phyloP scores from a whole-genome alignment of 2,113 vertebrate species.

The Porphyrio hochstetteri region DNA sequence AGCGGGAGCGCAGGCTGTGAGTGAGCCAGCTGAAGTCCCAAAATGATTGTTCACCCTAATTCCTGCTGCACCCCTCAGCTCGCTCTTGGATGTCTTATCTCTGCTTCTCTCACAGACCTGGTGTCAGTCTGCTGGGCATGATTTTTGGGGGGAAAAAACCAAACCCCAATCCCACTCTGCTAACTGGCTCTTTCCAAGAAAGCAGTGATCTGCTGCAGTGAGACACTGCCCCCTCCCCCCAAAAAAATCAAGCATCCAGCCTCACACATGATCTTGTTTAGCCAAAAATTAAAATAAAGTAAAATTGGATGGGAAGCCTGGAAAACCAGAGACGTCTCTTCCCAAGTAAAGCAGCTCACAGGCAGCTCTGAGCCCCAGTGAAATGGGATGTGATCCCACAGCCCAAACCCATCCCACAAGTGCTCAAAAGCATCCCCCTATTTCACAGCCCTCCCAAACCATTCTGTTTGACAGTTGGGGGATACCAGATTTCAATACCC shows the following conservation, averaged over 20 bases:
- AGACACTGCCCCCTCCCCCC: slow-evolving; percentile 9
- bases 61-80: not conserved
- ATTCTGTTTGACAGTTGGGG: not conserved
- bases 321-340: not conserved
- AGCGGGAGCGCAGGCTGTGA: not conserved
- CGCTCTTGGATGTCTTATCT: fast-evolving
- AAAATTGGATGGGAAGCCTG: slow-evolving; percentile 12
- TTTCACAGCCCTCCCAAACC: not conserved
- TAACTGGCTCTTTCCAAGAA: slow-evolving; percentile 20
- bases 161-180: not conserved
- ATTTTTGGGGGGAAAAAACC: not conserved
- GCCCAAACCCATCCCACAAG: not conserved
- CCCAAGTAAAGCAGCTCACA: not conserved
- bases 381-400: fast-evolving
- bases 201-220: not conserved
- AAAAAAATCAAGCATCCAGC: not conserved
- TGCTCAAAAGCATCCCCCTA: not conserved
- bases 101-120: not conserved
- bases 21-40: not conserved
- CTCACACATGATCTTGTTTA: slow-evolving; percentile 45
- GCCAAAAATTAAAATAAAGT: not conserved
- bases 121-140: not conserved
- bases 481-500: not conserved
- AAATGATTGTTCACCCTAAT: not conserved
- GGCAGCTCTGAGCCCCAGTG: not conserved